Base-by-base conservation (phyloP, 2,113 vertebrate species). In the Chelonoidis abingdonii region DNA sequence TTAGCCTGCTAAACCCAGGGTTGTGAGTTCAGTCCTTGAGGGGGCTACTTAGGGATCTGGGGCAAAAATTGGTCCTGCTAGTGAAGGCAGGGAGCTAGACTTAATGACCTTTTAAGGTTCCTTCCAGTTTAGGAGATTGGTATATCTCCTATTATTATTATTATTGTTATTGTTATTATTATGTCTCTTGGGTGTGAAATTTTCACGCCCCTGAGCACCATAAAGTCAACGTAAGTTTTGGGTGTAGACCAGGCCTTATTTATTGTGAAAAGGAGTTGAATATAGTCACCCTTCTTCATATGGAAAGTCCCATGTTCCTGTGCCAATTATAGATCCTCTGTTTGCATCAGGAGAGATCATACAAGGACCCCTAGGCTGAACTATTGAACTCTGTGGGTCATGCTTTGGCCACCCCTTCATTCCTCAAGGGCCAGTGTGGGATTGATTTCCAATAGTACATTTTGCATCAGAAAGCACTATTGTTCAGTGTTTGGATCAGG, bases 381-480 rank as follows among this genome's bases (percentile, higher is more conserved):
- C 22, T 72, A 10, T 72, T 3, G 16, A 41, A 41, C n/a, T 75
- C 72, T 41, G 2, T 22, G 72, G 17, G 38, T 75, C 24, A 27
- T 76, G 75, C 6, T 44, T 47, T 76, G 75, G 75, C 41, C 41
- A 7, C 5, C 12, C 10, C 8, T 76, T 76, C 38, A 27, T 76
- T 41, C 38, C 41, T 22, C 75, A 44, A 76, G 3, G 38, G 24
- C 75, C 41, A 44, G 41, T 10, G 9, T 2, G 35, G n/a, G 8
- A 17, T 38, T 72, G n/a, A 41, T 44, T 76, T 41, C 41, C 41
- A 44, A 25, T 25, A 44, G 72, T 25, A 24, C 12, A 4, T 10
- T 2, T 21, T n/a, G 21, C 8, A 0, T 2, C 47, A 19, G n/a
- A 16, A 27, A 21, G 65, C 81, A 31, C n/a, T 29, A 24, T 5